Evolutionary conservation across 2,797 vertebrate genomes (phyloP).

Genomic region (Rhynchonycteris naso): DNA sequence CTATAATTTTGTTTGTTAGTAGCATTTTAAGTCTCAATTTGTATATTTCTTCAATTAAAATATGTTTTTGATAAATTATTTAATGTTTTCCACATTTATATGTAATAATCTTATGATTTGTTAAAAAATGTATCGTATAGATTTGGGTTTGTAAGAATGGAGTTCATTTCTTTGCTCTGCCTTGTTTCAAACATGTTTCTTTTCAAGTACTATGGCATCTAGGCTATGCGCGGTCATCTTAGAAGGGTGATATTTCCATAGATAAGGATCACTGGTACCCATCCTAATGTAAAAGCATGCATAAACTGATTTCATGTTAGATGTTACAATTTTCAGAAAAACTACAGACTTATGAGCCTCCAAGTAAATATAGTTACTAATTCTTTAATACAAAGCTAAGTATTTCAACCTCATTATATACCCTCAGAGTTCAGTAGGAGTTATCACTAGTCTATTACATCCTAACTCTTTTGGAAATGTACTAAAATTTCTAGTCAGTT

Average conservation of each 20-base stretch:
- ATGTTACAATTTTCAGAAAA: conserved; percentile 14
- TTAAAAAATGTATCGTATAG: conserved; percentile 46
- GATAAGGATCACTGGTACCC: background rate
- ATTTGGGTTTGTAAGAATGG: conserved; percentile 21
- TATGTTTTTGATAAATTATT: conserved; percentile 28
- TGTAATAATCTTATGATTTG: conserved; percentile 30
- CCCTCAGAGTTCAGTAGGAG: background rate
- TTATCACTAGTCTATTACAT: background rate
- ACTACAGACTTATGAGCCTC: background rate
- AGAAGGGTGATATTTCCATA: background rate
- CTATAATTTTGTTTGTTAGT: conserved; percentile 31
- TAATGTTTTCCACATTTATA: conserved; percentile 39
- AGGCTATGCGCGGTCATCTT: background rate
- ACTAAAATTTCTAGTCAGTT: background rate
- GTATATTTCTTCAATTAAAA: conserved; percentile 33
- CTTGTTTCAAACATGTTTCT: background rate
- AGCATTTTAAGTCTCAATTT: conserved; percentile 48
- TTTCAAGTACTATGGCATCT: conserved; percentile 1
- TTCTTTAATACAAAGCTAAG: conserved; percentile 18
- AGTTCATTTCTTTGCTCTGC: conserved; percentile 33
- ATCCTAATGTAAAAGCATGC: conserved; percentile 49
- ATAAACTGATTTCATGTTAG: background rate
- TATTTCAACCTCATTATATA: conserved; percentile 48
- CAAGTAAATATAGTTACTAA: background rate
- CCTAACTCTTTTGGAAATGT: conserved; percentile 9